Percentiles rank a stretch among this genome's conserved stretches.
These are phyloP conservation scores for Bilobella aurantiaca DNA, from an alignment of 1,140 invertebrate genomes.

Conservation along the genomic window DNA sequence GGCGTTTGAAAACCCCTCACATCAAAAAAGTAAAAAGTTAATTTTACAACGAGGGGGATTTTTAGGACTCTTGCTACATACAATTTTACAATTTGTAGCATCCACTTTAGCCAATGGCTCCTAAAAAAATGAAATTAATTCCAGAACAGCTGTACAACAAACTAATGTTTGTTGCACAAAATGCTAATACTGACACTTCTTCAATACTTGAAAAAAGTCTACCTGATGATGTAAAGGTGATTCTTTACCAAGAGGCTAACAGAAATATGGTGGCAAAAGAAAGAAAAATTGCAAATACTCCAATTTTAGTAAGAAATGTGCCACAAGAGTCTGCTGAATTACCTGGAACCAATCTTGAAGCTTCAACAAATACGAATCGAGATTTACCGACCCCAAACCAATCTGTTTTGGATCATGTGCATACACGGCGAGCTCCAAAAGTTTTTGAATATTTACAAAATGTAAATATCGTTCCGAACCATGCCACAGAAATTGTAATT, in stretches of 20 bases:
- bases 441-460: background rate
- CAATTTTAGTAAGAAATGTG: background rate
- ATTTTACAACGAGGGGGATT: constrained; percentile 6
- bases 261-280: background rate
- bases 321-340: background rate
- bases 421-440: background rate
- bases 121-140: constrained; percentile 7
- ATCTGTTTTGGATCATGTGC: too few relatives aligned
- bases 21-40: background rate
- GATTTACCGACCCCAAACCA: too few relatives aligned
- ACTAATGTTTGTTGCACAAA: background rate
- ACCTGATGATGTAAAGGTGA: background rate
- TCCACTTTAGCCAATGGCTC: background rate
- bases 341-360: too few relatives aligned
- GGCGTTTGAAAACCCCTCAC: background rate
- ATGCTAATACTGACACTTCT: background rate
- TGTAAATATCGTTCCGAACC: background rate
- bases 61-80: background rate
- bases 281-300: background rate
- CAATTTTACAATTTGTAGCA: background rate
- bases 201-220: constrained; percentile 1
- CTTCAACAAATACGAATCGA: too few relatives aligned
- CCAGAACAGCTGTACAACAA: constrained; percentile 7
- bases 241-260: background rate
- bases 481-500: background rate